Evolutionary conservation across 1,140 invertebrate species (phyloP).

Genomic region (Araneus ventricosus): DNA sequence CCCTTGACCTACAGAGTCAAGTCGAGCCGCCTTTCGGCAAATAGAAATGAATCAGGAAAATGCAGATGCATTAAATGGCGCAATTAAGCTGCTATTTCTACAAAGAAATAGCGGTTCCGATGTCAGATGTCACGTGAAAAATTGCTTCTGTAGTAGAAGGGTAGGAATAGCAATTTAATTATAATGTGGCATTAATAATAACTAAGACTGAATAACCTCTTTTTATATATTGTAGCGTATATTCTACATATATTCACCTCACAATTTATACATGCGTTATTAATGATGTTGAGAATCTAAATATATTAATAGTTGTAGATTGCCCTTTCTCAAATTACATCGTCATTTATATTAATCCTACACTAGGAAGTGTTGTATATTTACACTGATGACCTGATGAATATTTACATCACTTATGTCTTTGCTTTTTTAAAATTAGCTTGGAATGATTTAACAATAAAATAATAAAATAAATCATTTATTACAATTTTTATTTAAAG

Average conservation of each 20-base stretch:
- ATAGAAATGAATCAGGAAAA: background rate
- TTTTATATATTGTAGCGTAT: background rate
- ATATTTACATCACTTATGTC: too few relatives aligned
- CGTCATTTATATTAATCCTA: too few relatives aligned
- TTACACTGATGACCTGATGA: too few relatives aligned
- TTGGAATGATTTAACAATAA: too few relatives aligned
- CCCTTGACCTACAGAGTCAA: slow-evolving; percentile 14
- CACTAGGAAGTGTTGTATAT: too few relatives aligned
- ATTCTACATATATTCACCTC: background rate
- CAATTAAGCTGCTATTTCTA: background rate
- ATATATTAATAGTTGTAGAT: background rate
- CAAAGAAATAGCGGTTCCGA: background rate
- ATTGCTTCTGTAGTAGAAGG: background rate
- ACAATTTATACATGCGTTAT: background rate
- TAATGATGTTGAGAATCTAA: background rate
- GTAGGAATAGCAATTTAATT: too few relatives aligned
- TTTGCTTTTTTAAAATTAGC: too few relatives aligned
- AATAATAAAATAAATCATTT: too few relatives aligned
- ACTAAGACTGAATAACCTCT: background rate
- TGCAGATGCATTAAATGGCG: background rate
- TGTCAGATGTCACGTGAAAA: background rate
- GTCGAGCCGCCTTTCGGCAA: background rate
- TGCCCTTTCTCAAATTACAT: background rate
- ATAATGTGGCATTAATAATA: too few relatives aligned
- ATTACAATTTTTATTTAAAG: too few relatives aligned